Evolutionary conservation across 2,797 vertebrate species (phyloP).

Genomic region (Limosa lapponica): DNA sequence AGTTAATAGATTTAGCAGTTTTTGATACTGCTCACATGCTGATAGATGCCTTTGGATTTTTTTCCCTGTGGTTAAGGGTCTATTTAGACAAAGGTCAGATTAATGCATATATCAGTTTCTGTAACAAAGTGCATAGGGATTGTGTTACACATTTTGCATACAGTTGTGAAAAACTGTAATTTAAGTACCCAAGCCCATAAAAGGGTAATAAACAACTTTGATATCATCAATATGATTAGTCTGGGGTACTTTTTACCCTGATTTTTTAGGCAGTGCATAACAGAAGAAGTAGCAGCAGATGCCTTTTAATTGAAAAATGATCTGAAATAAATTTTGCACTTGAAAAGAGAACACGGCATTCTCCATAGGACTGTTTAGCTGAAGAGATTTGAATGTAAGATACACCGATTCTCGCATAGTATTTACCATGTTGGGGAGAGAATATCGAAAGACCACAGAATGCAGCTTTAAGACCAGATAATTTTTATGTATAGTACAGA

Average conservation of each 20-base stretch:
- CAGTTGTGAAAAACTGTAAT: conserved; percentile 80
- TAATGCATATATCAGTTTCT: conserved; percentile 76
- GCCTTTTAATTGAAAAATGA: conserved; percentile 81
- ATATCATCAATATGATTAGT: conserved; percentile 72
- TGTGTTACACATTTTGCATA: conserved; percentile 78
- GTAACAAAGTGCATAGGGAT: conserved; percentile 75
- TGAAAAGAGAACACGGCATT: conserved; percentile 67
- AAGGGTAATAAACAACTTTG: conserved; percentile 79
- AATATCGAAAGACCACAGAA: conserved; percentile 61
- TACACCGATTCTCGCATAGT: conserved; percentile 28
- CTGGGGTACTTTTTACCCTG: conserved; percentile 53
- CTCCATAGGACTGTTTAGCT: conserved; percentile 65
- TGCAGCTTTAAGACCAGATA: conserved; percentile 74
- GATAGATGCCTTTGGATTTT: conserved; percentile 58
- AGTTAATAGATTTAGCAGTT: conserved; percentile 80
- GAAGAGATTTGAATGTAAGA: conserved; percentile 58
- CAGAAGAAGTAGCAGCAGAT: conserved; percentile 72
- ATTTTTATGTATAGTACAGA: conserved; percentile 86
- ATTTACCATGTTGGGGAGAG: conserved; percentile 56
- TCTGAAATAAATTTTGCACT: conserved; percentile 76
- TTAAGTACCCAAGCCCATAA: conserved; percentile 76
- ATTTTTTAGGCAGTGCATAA: conserved; percentile 59
- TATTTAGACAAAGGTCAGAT: conserved; percentile 77
- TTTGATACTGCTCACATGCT: conserved; percentile 65
- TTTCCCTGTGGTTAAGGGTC: conserved; percentile 63